These are phyloP conservation scores for Drosophila planitibia DNA, from an alignment of 2,888 invertebrate species.

Conservation along the genomic window DNA sequence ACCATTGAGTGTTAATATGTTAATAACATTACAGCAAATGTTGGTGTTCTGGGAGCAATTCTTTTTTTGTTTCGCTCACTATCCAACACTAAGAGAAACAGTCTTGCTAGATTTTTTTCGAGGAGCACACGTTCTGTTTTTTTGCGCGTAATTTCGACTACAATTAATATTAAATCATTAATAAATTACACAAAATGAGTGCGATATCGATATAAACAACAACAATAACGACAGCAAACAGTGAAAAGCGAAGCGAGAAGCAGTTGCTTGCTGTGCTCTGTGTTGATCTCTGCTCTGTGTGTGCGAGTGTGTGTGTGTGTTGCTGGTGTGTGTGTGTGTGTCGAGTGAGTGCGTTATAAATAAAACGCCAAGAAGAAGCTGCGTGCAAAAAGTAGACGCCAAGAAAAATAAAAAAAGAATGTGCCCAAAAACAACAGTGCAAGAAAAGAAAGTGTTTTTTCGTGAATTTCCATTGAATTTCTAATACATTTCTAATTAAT, in stretches of 20 bases:
- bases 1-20: not conserved
- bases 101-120: slow-evolving; percentile 55
- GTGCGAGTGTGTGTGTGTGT: slow-evolving; percentile 37
- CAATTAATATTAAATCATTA: slow-evolving; percentile 50
- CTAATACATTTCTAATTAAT: slow-evolving; percentile 56
- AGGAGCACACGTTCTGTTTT: slow-evolving; percentile 38
- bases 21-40: slow-evolving; percentile 28
- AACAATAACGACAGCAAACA: slow-evolving; percentile 24
- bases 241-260: slow-evolving; percentile 34
- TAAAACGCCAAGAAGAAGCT: slow-evolving; percentile 74
- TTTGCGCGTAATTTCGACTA: slow-evolving; percentile 39
- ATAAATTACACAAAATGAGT: slow-evolving; percentile 43
- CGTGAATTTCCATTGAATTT: slow-evolving; percentile 49
- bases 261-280: slow-evolving; percentile 29
- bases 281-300: slow-evolving; percentile 13
- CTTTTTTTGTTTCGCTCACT: slow-evolving; percentile 1
- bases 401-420: slow-evolving; percentile 74
- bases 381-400: slow-evolving; percentile 71
- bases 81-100: slow-evolving; percentile 28
- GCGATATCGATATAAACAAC: slow-evolving; percentile 41
- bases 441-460: slow-evolving; percentile 72
- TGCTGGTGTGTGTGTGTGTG: slow-evolving; percentile 53
- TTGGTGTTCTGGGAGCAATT: slow-evolving; percentile 21
- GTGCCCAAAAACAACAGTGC: slow-evolving; percentile 67
- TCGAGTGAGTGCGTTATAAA: slow-evolving; percentile 67